Percentiles rank a stretch among this genome's conserved stretches.
Conservation (phyloP, 2,797 vertebrate species). For the Megaceryle alcyon region DNA sequence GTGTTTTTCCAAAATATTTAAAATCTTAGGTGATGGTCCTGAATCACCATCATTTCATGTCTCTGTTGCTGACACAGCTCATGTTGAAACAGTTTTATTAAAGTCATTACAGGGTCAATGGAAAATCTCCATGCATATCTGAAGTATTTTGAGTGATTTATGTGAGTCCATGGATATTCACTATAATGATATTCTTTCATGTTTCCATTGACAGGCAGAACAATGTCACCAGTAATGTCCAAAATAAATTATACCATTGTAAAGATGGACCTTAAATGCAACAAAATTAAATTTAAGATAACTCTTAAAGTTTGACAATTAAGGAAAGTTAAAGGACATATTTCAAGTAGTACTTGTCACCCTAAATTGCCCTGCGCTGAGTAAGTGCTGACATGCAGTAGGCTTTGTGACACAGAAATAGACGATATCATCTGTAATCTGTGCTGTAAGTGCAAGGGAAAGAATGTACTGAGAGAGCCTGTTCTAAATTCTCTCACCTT, state of each 20-base stretch:
- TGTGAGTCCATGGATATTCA: conserved; percentile 23
- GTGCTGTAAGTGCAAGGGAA: neutral
- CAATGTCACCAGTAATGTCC: conserved; percentile 40
- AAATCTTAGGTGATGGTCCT: neutral
- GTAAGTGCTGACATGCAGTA: neutral
- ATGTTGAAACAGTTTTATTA: conserved; percentile 49
- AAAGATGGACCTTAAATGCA: conserved; percentile 29
- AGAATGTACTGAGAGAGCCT: neutral
- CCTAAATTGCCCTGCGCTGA: neutral
- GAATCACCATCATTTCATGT: neutral
- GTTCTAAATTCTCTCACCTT: neutral
- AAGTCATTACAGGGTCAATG: conserved; percentile 69
- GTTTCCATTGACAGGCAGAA: conserved; percentile 46
- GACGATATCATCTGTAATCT: neutral
- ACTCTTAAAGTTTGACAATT: conserved; percentile 45
- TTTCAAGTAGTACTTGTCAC: neutral
- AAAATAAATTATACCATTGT: conserved; percentile 56
- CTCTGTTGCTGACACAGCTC: conserved; percentile 47
- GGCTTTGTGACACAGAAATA: neutral
- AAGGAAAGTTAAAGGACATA: conserved; percentile 39
- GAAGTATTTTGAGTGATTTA: conserved; percentile 51
- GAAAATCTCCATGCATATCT: conserved; percentile 16
- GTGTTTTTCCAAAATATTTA: neutral
- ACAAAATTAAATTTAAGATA: conserved; percentile 44
- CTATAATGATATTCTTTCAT: conserved; percentile 31